Percentiles rank a stretch among this genome's conserved stretches.
These are phyloP conservation scores for Seira sanloemensis DNA, from an alignment of 2,888 invertebrate genomes.

Conservation along the genomic window DNA sequence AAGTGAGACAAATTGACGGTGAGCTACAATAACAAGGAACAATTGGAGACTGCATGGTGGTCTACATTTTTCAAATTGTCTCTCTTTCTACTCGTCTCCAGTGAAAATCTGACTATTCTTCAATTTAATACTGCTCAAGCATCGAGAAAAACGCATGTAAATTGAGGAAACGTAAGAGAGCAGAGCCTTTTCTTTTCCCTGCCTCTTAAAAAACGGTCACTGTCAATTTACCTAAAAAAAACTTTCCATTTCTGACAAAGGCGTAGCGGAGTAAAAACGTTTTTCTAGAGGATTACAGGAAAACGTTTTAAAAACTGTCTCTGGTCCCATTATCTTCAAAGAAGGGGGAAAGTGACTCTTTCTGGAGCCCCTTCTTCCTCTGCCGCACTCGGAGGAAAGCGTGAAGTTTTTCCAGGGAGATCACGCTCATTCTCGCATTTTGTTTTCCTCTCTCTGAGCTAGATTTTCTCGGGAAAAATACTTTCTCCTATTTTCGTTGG, in stretches of 20 bases:
- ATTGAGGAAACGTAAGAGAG: neutral
- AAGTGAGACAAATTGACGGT: constrained; percentile 7
- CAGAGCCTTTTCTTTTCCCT: constrained; percentile 10
- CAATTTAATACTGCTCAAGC: neutral
- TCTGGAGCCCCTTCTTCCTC: no score
- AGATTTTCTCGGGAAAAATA: constrained; percentile 3
- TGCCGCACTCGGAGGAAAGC: no score
- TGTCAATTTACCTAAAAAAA: constrained; percentile 31
- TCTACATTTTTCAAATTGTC: neutral
- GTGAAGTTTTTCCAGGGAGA: no score
- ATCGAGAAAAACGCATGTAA: neutral
- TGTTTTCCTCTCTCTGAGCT: neutral
- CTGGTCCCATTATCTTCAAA: neutral
- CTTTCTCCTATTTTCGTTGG: constrained; percentile 3
- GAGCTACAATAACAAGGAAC: neutral
- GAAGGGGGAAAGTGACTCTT: neutral
- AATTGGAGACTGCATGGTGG: neutral
- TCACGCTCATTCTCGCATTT: constrained; percentile 14
- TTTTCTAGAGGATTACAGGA: constrained; percentile 23
- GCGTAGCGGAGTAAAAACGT: constrained; percentile 28
- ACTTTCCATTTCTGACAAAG: neutral
- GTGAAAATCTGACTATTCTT: neutral
- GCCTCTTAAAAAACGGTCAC: neutral
- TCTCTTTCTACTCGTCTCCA: neutral
- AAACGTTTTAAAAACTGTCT: neutral